phyloP scores from a whole-genome alignment of 2,113 vertebrate genomes.

The Cathartes aura region DNA sequence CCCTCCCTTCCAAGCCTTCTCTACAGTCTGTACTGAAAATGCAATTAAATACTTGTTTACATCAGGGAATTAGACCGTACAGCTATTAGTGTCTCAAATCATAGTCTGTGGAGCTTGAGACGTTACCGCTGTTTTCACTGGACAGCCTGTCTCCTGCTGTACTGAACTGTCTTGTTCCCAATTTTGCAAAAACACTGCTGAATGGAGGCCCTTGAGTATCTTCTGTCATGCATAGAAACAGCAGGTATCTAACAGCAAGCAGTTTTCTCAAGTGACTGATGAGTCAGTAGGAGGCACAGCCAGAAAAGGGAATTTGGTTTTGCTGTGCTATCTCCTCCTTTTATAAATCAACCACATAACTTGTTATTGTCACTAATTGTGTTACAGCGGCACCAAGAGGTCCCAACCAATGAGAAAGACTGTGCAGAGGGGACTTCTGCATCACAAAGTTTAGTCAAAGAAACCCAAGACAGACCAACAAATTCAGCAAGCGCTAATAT shows the following conservation, averaged over 20 bases:
- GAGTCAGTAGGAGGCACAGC: constrained; percentile 25
- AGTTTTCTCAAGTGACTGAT: background rate
- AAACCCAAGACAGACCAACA: background rate
- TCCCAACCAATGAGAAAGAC: background rate
- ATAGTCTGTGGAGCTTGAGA: background rate
- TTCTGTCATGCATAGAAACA: constrained; percentile 51
- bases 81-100: constrained; percentile 11
- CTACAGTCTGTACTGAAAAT: constrained; percentile 11
- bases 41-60: constrained; percentile 41
- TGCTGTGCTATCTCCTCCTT: background rate
- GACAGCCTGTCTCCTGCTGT: constrained; percentile 32
- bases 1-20: background rate
- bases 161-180: background rate
- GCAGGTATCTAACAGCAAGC: constrained; percentile 39
- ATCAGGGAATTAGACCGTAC: constrained; percentile 24
- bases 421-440: background rate
- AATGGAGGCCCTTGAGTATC: constrained; percentile 20
- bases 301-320: background rate
- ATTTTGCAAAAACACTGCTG: background rate
- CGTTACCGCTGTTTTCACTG: constrained; percentile 12
- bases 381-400: constrained; percentile 40
- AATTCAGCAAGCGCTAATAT: background rate
- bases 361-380: background rate
- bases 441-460: background rate
- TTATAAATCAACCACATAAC: background rate